A percentile compares a stretch with the other conserved stretches of the same genome.
These are phyloP conservation scores for Stegophylla sp. DNA, from an alignment of 2,888 invertebrate species.

Conservation along the genomic window DNA sequence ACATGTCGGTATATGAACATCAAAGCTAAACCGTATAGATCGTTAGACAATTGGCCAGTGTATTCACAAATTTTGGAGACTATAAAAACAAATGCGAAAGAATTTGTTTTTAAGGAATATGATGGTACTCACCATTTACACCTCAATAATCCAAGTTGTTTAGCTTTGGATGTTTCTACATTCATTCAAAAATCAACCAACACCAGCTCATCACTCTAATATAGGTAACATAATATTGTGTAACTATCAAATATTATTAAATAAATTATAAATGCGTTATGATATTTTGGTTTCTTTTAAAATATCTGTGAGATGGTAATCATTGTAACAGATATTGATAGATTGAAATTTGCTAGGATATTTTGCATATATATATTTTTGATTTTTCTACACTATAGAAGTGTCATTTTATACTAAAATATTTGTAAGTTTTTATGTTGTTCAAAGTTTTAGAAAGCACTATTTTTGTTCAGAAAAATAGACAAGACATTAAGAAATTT, in stretches of 20 bases:
- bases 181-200: conserved; percentile 48
- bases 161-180: conserved; percentile 65
- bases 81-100: conserved; percentile 70
- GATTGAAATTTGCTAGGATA: too few species aligned
- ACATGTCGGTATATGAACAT: conserved; percentile 82
- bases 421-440: too few species aligned
- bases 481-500: too few species aligned
- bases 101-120: conserved; percentile 73
- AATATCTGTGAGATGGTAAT: not conserved
- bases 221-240: conserved; percentile 2
- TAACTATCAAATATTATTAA: conserved; percentile 16
- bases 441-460: too few species aligned
- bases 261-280: not conserved
- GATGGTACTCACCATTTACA: conserved; percentile 86
- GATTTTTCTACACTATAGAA: too few species aligned
- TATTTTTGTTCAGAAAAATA: too few species aligned
- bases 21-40: conserved; percentile 76
- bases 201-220: not conserved
- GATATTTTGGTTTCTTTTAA: not conserved
- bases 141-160: conserved; percentile 74
- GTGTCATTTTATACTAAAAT: too few species aligned
- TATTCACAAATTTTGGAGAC: conserved; percentile 74
- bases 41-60: conserved; percentile 73
- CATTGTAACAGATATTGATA: not conserved
- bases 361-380: too few species aligned